Evolutionary conservation across 2,797 vertebrate genomes (phyloP).

Genomic region (Sebastes cheni): DNA sequence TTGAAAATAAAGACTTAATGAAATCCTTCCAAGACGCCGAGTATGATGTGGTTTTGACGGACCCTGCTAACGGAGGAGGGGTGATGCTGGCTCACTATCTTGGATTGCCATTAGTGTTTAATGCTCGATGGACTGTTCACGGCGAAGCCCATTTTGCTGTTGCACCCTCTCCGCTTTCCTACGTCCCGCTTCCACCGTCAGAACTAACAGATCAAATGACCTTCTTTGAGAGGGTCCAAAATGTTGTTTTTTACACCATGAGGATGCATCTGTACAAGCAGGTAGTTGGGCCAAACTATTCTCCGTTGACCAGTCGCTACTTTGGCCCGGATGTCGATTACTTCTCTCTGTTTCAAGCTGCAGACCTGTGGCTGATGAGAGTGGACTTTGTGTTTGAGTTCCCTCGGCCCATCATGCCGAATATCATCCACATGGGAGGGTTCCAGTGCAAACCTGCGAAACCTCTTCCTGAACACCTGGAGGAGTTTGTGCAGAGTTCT

Average conservation of each 20-base stretch:
- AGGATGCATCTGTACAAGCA: slow-evolving; percentile 59
- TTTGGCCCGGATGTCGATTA: slow-evolving; percentile 46
- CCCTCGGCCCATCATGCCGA: slow-evolving; percentile 80
- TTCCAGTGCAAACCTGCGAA: slow-evolving; percentile 76
- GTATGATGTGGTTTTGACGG: slow-evolving; percentile 63
- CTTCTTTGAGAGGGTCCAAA: slow-evolving; percentile 50
- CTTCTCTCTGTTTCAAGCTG: slow-evolving; percentile 69
- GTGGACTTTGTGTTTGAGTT: slow-evolving; percentile 78
- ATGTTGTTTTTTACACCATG: slow-evolving; percentile 41
- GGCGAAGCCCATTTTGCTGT: slow-evolving; percentile 61
- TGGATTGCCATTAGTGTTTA: slow-evolving; percentile 57
- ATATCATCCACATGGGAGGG: slow-evolving; percentile 76
- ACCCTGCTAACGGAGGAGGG: slow-evolving; percentile 64
- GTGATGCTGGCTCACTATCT: slow-evolving; percentile 67
- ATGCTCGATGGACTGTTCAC: slow-evolving; percentile 52
- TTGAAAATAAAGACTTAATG: slow-evolving; percentile 56
- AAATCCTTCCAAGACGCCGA: slow-evolving; percentile 36
- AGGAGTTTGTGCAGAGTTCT: slow-evolving; percentile 74
- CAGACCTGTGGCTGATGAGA: slow-evolving; percentile 79
- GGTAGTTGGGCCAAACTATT: slow-evolving; percentile 47
- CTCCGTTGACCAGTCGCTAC: slow-evolving; percentile 25
- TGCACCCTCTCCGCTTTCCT: slow-evolving; percentile 64
- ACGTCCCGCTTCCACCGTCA: slow-evolving; percentile 11
- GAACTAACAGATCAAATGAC: slow-evolving; percentile 54
- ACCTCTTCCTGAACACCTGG: slow-evolving; percentile 69